Evolutionary conservation across 2,797 vertebrate genomes (phyloP).

Genomic region (Astyanax mexicanus): DNA sequence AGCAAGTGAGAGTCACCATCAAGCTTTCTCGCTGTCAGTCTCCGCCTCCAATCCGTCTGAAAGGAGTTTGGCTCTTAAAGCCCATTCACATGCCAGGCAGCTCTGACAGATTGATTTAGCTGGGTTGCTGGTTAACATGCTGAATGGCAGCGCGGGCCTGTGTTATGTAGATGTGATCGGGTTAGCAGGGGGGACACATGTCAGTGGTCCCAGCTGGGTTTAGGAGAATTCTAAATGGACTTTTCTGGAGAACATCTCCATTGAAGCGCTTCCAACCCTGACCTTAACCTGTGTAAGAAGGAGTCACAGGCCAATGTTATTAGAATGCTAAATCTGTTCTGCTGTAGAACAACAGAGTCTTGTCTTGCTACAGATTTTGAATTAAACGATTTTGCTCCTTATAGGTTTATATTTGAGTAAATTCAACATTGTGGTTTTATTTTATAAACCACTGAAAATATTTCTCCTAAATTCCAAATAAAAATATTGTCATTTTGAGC

Average conservation of each 20-base stretch:
- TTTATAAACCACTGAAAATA: too few relatives aligned
- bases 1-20: constrained; percentile 58
- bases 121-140: constrained; percentile 83
- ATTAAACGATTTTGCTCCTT: too few relatives aligned
- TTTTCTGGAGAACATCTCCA: constrained; percentile 60
- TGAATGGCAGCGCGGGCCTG: constrained; percentile 74
- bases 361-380: too few relatives aligned
- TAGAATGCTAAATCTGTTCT: neutral
- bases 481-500: too few relatives aligned
- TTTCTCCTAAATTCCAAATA: too few relatives aligned
- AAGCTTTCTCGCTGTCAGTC: constrained; percentile 58
- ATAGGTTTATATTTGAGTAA: too few relatives aligned
- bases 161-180: constrained; percentile 85
- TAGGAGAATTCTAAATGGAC: neutral
- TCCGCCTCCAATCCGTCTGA: constrained; percentile 60
- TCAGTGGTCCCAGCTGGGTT: constrained; percentile 69
- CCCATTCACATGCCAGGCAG: constrained; percentile 74
- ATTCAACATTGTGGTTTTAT: too few relatives aligned
- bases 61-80: constrained; percentile 68
- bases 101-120: constrained; percentile 80
- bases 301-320: neutral
- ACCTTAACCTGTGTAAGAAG: constrained; percentile 2
- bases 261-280: constrained; percentile 24
- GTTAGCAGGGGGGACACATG: constrained; percentile 81
- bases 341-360: too few relatives aligned